phyloP scores from a whole-genome alignment of 2,797 vertebrate species.

The Silurus lanzhouensis region DNA sequence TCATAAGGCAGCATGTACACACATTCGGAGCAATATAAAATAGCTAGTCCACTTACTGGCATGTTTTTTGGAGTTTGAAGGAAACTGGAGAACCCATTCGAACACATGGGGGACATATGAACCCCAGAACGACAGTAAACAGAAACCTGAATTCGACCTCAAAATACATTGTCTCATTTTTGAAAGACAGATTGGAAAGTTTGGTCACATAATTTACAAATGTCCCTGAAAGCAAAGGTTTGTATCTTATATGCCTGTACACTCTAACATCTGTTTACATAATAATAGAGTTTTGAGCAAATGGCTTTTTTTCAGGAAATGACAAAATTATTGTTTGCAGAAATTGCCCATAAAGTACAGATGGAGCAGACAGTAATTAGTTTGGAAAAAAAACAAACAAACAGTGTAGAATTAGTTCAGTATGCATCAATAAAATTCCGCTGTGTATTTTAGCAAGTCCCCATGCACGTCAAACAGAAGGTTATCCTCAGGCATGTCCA shows the following conservation, averaged over 20 bases:
- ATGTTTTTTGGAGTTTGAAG: neutral
- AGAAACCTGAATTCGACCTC: neutral
- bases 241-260: neutral
- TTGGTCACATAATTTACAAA: neutral
- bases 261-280: neutral
- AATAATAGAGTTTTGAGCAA: neutral
- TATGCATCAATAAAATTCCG: slow-evolving; percentile 2
- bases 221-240: neutral
- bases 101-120: neutral
- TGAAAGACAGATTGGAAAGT: neutral
- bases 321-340: neutral
- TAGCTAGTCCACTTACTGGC: neutral
- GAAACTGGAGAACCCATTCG: neutral
- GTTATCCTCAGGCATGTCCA: slow-evolving; percentile 15
- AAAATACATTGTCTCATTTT: neutral
- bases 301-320: neutral
- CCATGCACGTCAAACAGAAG: slow-evolving; percentile 9
- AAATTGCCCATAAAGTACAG: neutral
- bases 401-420: neutral
- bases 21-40: neutral
- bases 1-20: neutral
- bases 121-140: neutral
- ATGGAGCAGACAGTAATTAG: neutral
- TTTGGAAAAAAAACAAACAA: neutral
- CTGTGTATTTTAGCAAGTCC: neutral